Percentiles rank a stretch among this genome's conserved stretches.
These are phyloP conservation scores for Lathronympha strigana DNA, from an alignment of 2,888 invertebrate genomes.

Conservation along the genomic window DNA sequence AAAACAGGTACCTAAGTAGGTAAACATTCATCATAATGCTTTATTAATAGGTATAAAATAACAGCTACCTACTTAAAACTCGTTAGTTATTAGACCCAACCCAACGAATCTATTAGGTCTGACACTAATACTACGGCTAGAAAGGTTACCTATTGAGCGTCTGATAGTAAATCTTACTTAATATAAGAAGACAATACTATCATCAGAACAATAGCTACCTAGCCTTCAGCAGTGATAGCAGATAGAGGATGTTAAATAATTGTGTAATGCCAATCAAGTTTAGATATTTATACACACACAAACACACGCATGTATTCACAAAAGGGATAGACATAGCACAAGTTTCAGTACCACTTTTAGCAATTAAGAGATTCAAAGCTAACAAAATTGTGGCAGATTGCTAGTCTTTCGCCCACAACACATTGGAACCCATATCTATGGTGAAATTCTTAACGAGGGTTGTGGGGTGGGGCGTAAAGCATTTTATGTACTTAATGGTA, in stretches of 20 bases:
- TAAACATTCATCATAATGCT: not conserved
- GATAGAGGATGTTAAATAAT: constrained; percentile 16
- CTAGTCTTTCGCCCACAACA: too few species aligned
- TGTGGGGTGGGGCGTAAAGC: too few species aligned
- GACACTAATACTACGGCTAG: constrained; percentile 26
- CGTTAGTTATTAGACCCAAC: constrained; percentile 20
- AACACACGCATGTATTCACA: too few species aligned
- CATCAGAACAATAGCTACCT: constrained; percentile 25
- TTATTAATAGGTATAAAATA: not conserved
- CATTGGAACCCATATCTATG: too few species aligned
- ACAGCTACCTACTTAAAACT: constrained; percentile 11
- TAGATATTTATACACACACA: too few species aligned
- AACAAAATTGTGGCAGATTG: too few species aligned
- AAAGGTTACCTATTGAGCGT: constrained; percentile 29
- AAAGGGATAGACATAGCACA: too few species aligned
- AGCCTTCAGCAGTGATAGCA: constrained; percentile 30
- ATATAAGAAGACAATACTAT: constrained; percentile 32
- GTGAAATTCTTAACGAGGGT: too few species aligned
- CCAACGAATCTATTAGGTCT: constrained; percentile 31
- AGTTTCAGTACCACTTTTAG: too few species aligned
- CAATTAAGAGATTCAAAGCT: too few species aligned
- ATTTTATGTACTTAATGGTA: too few species aligned
- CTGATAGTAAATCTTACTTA: constrained; percentile 25
- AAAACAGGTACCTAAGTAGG: not conserved
- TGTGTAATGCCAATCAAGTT: constrained; percentile 25